Conservation (phyloP, 2,888 invertebrate genomes). For the Emmelina monodactyla region DNA sequence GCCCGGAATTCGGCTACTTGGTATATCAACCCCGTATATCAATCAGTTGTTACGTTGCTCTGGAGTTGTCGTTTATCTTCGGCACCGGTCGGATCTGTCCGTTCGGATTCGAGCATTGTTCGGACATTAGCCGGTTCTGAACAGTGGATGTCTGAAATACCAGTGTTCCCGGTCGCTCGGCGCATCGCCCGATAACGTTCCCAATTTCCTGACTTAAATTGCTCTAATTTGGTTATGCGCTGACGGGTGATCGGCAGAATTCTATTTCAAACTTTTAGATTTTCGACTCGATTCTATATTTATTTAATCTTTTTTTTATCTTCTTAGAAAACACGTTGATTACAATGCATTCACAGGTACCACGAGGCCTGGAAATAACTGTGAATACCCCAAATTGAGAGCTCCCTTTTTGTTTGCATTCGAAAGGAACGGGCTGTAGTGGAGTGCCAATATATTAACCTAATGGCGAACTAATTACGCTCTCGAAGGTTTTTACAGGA, state of each 20-base stretch:
- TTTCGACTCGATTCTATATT: too few species aligned
- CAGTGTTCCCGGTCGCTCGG: conserved; percentile 46
- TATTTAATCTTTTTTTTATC: too few species aligned
- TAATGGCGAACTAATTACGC: conserved; percentile 56
- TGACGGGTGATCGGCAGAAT: conserved; percentile 59
- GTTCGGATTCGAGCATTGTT: conserved; percentile 64
- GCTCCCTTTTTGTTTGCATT: conserved; percentile 28
- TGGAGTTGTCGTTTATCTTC: conserved; percentile 63
- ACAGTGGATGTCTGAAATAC: conserved; percentile 59
- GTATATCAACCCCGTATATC: conserved; percentile 57
- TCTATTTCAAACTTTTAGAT: too few species aligned
- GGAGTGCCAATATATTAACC: conserved; percentile 44
- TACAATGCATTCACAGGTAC: too few species aligned
- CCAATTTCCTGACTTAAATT: conserved; percentile 66
- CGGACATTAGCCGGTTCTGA: conserved; percentile 53
- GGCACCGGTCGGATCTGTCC: conserved; percentile 47
- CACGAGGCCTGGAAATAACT: too few species aligned
- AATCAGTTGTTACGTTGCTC: conserved; percentile 62
- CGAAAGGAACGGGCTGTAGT: conserved; percentile 26
- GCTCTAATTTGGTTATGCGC: conserved; percentile 63
- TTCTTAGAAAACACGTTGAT: too few species aligned
- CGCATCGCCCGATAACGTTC: conserved; percentile 56
- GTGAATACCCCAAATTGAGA: conserved; percentile 25
- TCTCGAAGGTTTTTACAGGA: conserved; percentile 37
- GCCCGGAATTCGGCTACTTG: conserved; percentile 44